Base-by-base conservation (phyloP, 2,888 invertebrate species). In the Dicycla oo region DNA sequence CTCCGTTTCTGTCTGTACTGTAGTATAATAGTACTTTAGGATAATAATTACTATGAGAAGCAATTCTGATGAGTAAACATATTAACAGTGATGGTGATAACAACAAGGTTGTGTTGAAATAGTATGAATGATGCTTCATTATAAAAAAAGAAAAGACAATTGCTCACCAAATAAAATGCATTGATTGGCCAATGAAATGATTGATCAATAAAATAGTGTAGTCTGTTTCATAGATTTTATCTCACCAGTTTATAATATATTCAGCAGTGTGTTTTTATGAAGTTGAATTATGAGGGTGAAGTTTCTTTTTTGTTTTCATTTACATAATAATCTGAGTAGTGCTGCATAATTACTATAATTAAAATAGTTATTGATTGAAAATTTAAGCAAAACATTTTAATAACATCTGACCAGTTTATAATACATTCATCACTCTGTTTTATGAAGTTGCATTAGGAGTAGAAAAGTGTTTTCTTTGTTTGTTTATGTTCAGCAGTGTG, bases 131-230 rank as follows among this genome's bases (percentile, higher is more conserved):
- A 45, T 26, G 20, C 30, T 26, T 26, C 3, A 70, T 30, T 34
- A n/a, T n/a, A n/a, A 30, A 40, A 43, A 38, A 38, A 15, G 3
- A 23, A 38, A 56, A n/a, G 1, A 6, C 20, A 47, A 69, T 61
- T 38, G 34, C n/a, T 23, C 10, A 45, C 11, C 15, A 76, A 64
- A 75, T 66, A 30, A 54, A 66, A 54, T 5, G 0, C 20, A 34
- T 72, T 40, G 66, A 65, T 30, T 65, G 43, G 3, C 18, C 49
- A 62, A 71, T 71, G 23, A 26, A 72, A 76, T 53, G 13, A 72
- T 54, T 45, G n/a, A 54, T 66, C 67, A 20, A 30, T 30, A 72
- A 45, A 26, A 15, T 20, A 38, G 43, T 45, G 20, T 30, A 5
- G 11, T 23, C 3, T n/a, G 26, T n/a, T 34, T 11, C 23, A 68